phyloP scores from a whole-genome alignment of 2,888 invertebrate species.

The Bursaphelenchus okinawaensis region DNA sequence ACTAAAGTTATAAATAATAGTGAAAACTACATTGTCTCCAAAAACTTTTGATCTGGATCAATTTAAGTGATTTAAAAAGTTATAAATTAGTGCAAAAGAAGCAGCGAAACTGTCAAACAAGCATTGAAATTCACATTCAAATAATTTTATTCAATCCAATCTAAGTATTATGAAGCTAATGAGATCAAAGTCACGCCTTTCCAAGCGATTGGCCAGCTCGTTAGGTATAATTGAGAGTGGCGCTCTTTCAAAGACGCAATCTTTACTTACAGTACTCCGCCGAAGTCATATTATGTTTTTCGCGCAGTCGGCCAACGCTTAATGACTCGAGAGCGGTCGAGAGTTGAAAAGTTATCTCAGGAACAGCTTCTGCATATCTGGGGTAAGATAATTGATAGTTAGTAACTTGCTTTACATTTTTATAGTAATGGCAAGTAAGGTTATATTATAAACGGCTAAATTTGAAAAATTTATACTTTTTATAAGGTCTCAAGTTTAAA shows the following conservation, averaged over 20 bases:
- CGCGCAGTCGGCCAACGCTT: neutral
- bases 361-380: conserved; percentile 48
- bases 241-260: neutral
- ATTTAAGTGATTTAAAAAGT: no score
- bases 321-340: neutral
- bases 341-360: conserved; percentile 32
- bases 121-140: no score
- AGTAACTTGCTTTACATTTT: no score
- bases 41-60: no score
- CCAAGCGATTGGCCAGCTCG: neutral
- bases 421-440: no score
- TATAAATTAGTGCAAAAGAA: neutral
- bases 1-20: no score
- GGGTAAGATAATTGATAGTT: no score
- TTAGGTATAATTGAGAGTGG: neutral
- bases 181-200: neutral
- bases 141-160: neutral
- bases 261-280: neutral
- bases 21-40: no score
- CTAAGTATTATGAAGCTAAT: neutral
- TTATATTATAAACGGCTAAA: no score
- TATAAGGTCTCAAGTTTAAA: no score
- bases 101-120: no score
- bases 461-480: no score
- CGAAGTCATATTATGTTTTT: neutral